Conservation (phyloP, 1,140 invertebrate genomes). For the Schlechtendalia chinensis region DNA sequence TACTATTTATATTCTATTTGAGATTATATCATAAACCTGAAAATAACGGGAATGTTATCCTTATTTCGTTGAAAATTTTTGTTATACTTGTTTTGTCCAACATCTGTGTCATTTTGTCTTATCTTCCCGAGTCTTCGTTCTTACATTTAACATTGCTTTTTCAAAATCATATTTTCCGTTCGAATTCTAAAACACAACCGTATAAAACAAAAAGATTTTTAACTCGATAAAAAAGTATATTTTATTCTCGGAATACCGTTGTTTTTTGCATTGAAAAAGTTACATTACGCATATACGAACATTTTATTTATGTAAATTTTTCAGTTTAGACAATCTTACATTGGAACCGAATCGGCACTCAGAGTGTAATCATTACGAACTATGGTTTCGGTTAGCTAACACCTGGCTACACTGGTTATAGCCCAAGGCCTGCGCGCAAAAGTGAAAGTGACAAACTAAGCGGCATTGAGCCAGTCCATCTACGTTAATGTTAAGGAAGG, state of each 20-base stretch:
- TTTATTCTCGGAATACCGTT: constrained; percentile 2
- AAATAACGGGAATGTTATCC: not conserved
- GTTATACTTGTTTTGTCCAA: constrained; percentile 37
- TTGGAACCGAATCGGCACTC: not conserved
- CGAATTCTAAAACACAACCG: constrained; percentile 37
- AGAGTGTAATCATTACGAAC: constrained; percentile 39
- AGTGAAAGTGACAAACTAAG: constrained; percentile 46
- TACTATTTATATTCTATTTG: too few relatives aligned
- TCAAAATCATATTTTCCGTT: constrained; percentile 15
- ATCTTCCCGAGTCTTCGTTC: constrained; percentile 6
- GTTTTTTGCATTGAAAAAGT: not conserved
- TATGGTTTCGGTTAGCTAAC: constrained; percentile 46
- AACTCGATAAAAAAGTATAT: not conserved
- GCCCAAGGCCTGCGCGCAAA: constrained; percentile 48
- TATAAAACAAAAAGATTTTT: constrained; percentile 23
- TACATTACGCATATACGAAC: not conserved
- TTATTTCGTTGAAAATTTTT: constrained; percentile 6
- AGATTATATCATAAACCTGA: too few relatives aligned
- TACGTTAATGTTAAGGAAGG: constrained; percentile 49
- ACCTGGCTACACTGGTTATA: constrained; percentile 47
- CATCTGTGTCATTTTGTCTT: constrained; percentile 32
- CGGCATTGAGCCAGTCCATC: constrained; percentile 50
- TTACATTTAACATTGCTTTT: constrained; percentile 19
- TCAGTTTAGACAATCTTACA: not conserved
- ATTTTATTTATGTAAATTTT: constrained; percentile 18